Percentiles rank a stretch among this genome's conserved stretches.
These are phyloP conservation scores for Hydraecia micacea DNA, from an alignment of 2,888 invertebrate species.

Conservation along the genomic window DNA sequence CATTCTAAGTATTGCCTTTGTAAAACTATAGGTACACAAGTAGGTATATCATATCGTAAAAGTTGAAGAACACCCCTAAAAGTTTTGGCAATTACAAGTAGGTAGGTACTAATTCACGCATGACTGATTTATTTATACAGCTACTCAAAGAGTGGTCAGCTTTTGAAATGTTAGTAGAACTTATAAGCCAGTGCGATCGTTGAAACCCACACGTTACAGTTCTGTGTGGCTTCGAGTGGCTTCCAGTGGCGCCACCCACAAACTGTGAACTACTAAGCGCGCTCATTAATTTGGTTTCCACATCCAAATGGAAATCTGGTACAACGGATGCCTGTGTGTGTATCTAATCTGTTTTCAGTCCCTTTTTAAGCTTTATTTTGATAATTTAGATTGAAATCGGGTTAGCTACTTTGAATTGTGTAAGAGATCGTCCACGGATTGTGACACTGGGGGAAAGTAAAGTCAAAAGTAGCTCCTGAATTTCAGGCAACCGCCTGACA, in stretches of 20 bases:
- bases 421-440: background rate
- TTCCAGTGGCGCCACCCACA: conserved; percentile 41
- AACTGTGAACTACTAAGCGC: conserved; percentile 55
- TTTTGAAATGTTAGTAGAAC: conserved; percentile 25
- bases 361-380: conserved; percentile 42
- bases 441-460: background rate
- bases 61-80: background rate
- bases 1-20: background rate
- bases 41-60: background rate
- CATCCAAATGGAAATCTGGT: conserved; percentile 57
- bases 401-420: conserved; percentile 8
- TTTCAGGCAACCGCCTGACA: background rate
- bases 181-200: conserved; percentile 42
- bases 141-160: conserved; percentile 19
- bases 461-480: background rate
- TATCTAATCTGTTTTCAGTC: conserved; percentile 40
- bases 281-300: conserved; percentile 58
- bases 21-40: background rate
- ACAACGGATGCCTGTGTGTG: conserved; percentile 28
- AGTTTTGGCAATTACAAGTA: background rate
- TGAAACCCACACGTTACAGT: conserved; percentile 45
- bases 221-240: conserved; percentile 37
- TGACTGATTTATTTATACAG: conserved; percentile 5
- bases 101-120: background rate
- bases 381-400: conserved; percentile 22